These are phyloP conservation scores for Leucoma salicis DNA, from an alignment of 2,888 invertebrate genomes.

Conservation along the genomic window DNA sequence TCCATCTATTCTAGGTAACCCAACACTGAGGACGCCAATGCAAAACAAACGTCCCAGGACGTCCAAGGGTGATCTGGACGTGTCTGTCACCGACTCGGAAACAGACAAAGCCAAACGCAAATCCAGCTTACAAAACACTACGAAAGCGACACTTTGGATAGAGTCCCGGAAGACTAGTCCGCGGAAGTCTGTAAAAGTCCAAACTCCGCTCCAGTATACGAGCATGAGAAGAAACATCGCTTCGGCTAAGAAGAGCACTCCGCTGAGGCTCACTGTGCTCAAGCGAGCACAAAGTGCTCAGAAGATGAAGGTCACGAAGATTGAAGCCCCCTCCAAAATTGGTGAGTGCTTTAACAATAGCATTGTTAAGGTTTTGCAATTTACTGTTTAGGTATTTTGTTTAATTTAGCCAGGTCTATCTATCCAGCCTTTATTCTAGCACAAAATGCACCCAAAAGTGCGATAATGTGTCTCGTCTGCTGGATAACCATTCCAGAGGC, in stretches of 20 bases:
- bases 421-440: too few species aligned
- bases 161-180: slow-evolving; percentile 54
- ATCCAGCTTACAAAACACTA: slow-evolving; percentile 28
- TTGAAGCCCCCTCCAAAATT: slow-evolving; percentile 50
- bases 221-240: slow-evolving; percentile 7
- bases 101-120: slow-evolving; percentile 19
- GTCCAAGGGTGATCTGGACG: slow-evolving; percentile 21
- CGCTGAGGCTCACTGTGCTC: slow-evolving; percentile 50
- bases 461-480: too few species aligned
- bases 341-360: slow-evolving; percentile 46
- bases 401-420: too few species aligned
- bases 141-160: slow-evolving; percentile 64
- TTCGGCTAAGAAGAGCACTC: slow-evolving; percentile 34
- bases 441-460: too few species aligned
- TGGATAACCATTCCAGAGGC: too few species aligned
- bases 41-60: slow-evolving; percentile 18
- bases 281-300: slow-evolving; percentile 38
- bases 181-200: slow-evolving; percentile 14
- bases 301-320: slow-evolving; percentile 45
- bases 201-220: background rate
- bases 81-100: slow-evolving; percentile 14
- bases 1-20: slow-evolving; percentile 1
- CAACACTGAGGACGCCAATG: slow-evolving; percentile 1
- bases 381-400: too few species aligned
- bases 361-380: too few species aligned